Evolutionary conservation across 2,797 vertebrate genomes (phyloP).

Genomic region (Molossus molossus): DNA sequence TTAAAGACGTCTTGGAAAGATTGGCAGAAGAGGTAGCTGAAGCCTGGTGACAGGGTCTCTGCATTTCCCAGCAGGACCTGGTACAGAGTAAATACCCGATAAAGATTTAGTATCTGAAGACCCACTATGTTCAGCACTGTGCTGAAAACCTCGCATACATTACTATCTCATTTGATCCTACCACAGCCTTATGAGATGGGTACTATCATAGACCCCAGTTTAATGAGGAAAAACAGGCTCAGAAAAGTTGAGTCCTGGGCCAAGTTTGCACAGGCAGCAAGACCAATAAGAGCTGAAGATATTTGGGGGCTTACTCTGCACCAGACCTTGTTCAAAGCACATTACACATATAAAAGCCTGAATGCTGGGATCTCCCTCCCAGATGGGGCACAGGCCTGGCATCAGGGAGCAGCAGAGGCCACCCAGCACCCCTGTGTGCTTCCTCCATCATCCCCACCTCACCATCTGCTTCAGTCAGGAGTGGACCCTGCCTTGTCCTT

Average conservation of each 20-base stretch:
- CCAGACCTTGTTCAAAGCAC: background rate
- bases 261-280: background rate
- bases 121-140: background rate
- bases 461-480: background rate
- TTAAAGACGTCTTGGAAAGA: no score
- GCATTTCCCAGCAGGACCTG: background rate
- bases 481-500: no score
- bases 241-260: background rate
- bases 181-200: background rate
- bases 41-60: background rate
- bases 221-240: background rate
- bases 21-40: background rate
- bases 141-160: background rate
- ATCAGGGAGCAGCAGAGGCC: background rate
- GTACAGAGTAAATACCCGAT: background rate
- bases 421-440: no score
- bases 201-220: background rate
- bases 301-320: accelerated
- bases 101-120: background rate
- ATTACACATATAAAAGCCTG: background rate
- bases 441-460: background rate
- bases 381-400: no score
- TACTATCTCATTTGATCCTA: background rate
- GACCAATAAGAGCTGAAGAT: no score
- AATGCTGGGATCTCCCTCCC: background rate